Base-by-base conservation (phyloP, 2,888 invertebrate genomes). In the Amaurobius ferox region DNA sequence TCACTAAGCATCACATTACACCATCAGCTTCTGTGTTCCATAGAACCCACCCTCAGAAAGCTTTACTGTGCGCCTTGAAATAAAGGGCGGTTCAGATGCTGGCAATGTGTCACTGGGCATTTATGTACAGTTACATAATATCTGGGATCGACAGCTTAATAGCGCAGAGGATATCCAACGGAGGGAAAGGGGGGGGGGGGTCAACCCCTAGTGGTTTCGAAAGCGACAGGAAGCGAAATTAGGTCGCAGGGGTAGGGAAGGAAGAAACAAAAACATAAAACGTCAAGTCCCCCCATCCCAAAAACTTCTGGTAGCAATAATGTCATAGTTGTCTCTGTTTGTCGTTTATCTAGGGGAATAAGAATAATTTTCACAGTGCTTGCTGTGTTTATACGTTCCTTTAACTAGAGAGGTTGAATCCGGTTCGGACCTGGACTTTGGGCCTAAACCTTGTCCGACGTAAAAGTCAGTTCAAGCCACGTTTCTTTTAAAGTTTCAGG, bases 211-310 rank as follows among this genome's bases (percentile, higher is more conserved):
- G 32, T 61, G 28, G 30, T 55, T 23, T n/a, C 70, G 23, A 70
- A 30, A 61, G 35, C 66, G 72, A 74, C 80, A 80, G 80, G 80
- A 80, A 74, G 80, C 30, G 68, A 74, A 68, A 68, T 73, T 80
- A 61, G 68, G 74, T 74, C 79, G 67, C 35, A 28, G 13, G 9
- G 64, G 1, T 28, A 11, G 40, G 70, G 29, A 40, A 29, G 78
- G 23, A 23, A 19, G 16, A n/a, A 23, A 23, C 23, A 11, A 55
- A 55, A 55, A 55, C 55, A 55, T 1, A 55, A 23, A 23, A 23
- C 23, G 16, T 44, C 44, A 44, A 44, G 2, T 44, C 9, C 44
- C 44, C 44, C 16, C 44, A 2, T 44, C 9, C 44, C 16, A 11
- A 44, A 44, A 44, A 44, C n/a, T 16, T 16, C 16, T 16, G 44